Evolutionary conservation across 2,888 invertebrate genomes (phyloP).

Genomic region (Platycheirus rosarum): DNA sequence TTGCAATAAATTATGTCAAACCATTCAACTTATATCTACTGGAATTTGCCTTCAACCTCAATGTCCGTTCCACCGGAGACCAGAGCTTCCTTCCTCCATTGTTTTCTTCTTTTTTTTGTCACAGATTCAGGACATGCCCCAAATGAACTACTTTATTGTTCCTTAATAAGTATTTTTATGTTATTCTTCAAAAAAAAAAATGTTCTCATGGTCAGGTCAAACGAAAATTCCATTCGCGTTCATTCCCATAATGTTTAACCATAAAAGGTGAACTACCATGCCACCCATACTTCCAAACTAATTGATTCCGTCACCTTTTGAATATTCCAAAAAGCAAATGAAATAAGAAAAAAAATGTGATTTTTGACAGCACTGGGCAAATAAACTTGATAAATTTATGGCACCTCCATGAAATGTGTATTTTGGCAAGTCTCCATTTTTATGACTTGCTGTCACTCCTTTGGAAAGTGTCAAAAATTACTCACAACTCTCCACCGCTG

Average conservation of each 20-base stretch:
- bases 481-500: neutral
- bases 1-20: slow-evolving; percentile 64
- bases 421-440: slow-evolving; percentile 12
- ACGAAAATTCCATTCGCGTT: slow-evolving; percentile 1
- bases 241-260: slow-evolving; percentile 34
- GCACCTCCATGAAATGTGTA: slow-evolving; percentile 34
- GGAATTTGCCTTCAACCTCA: slow-evolving; percentile 6
- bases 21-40: slow-evolving; percentile 9
- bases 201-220: too few relatives aligned
- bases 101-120: neutral
- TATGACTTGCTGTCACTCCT: slow-evolving; percentile 12
- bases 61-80: slow-evolving; percentile 2
- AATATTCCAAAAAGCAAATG: slow-evolving; percentile 20
- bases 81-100: slow-evolving; percentile 18
- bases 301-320: slow-evolving; percentile 51
- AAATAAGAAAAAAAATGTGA: neutral
- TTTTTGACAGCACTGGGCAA: slow-evolving; percentile 49
- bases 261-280: slow-evolving; percentile 19
- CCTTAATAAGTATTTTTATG: too few relatives aligned
- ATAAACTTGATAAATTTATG: slow-evolving; percentile 59
- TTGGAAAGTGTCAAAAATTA: slow-evolving; percentile 2
- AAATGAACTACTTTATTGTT: neutral
- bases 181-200: neutral
- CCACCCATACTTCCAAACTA: slow-evolving; percentile 47
- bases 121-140: neutral